Evolutionary conservation across 2,888 invertebrate genomes (phyloP), one percentile per base, ranked within the genome.

Genomic region (Physocephala rufipes): DNA sequence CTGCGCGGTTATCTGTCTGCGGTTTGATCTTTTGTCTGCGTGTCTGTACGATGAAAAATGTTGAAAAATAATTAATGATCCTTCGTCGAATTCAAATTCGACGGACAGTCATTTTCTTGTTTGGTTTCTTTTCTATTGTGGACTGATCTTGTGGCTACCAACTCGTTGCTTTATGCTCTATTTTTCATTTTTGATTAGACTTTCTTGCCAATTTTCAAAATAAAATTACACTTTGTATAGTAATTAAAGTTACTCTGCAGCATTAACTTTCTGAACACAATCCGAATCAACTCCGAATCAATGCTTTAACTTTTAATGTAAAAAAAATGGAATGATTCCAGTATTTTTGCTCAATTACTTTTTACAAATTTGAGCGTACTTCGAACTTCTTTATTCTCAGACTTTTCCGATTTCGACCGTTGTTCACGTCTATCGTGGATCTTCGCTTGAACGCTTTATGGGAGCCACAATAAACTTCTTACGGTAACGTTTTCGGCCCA

Each of bases 271-370:
- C n/a, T 9, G 36, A 36, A 36, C 4, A 36, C 4, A 36, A 36
- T 7, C 36, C 9, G 9, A 4, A 7, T 36, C 4, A 36, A 36
- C 36, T 9, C 5, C 36, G 9, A 36, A 36, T 26, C 19, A 53
- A 53, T 53, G 4, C 16, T 49, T 49, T 19, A 49, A n/a, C 13
- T 49, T 16, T n/a, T n/a, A n/a, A 49, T 19, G n/a, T 49, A 49
- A 49, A 49, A 49, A 49, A 49, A 16, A 49, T 43, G 51, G 62
- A 68, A 68, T 58, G 59, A 67, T 67, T 67, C 67, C 61, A 47
- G 67, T 28, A 80, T 79, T 83, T 84, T 81, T 80, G 80, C 80
- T 81, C 84, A 81, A 84, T 83, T 84, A 83, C 80, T 77, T 80
- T 78, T 79, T 78, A 78, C 76, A 13, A 58, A 58, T 24, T 55